These are phyloP conservation scores for Stegodyphus dumicola DNA, from an alignment of 1,140 invertebrate genomes.

Conservation along the genomic window DNA sequence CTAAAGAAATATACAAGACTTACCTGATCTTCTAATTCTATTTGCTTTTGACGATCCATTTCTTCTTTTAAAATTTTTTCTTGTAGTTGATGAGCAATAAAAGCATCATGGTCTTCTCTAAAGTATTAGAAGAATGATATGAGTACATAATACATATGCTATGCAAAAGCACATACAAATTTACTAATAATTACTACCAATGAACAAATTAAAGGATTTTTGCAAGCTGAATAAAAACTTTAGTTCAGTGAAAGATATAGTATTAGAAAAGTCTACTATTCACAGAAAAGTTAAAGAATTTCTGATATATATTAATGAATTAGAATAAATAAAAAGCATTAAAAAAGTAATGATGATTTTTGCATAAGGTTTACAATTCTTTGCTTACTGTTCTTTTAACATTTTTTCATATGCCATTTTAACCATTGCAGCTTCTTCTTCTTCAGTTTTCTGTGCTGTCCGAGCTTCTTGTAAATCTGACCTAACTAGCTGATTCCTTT, in stretches of 20 bases:
- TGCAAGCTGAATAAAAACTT: no score
- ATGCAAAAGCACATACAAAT: no score
- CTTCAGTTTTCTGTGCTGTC: slow-evolving; percentile 83
- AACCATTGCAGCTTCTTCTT: slow-evolving; percentile 74
- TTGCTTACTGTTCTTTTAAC: slow-evolving; percentile 75
- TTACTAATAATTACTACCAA: no score
- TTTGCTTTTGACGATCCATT: slow-evolving; percentile 54
- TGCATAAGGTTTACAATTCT: no score
- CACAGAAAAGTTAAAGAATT: no score
- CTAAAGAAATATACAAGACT: not conserved
- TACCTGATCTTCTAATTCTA: slow-evolving; percentile 67
- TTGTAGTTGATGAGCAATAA: slow-evolving; percentile 67
- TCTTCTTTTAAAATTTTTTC: slow-evolving; percentile 65
- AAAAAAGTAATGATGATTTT: no score
- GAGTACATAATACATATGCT: not conserved
- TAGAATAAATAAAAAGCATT: no score
- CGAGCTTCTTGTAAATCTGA: slow-evolving; percentile 88
- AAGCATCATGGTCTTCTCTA: slow-evolving; percentile 79
- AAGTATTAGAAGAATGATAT: not conserved
- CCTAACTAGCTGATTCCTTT: slow-evolving; percentile 85
- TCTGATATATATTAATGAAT: no score
- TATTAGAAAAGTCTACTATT: no score
- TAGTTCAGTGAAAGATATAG: no score
- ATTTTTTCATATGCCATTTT: slow-evolving; percentile 75
- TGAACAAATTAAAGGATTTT: no score